These are phyloP conservation scores for Epinephelus malabaricus DNA, from an alignment of 2,797 vertebrate genomes.

Conservation along the genomic window DNA sequence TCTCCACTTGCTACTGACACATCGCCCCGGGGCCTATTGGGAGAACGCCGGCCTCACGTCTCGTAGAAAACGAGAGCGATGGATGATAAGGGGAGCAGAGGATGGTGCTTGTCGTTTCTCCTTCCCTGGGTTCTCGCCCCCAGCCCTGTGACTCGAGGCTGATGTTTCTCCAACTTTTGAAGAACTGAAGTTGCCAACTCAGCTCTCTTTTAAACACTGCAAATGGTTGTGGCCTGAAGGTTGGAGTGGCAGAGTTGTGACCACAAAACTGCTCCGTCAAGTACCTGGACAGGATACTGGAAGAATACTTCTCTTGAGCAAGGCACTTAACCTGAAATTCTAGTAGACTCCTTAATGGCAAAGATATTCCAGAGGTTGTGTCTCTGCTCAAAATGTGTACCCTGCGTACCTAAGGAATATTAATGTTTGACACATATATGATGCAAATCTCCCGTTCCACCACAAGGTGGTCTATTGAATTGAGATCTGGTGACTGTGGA, in stretches of 20 bases:
- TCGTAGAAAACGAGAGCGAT: slow-evolving; percentile 61
- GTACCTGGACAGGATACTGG: slow-evolving; percentile 21
- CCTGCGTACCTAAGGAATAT: neutral
- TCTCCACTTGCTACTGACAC: slow-evolving; percentile 70
- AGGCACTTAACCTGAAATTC: slow-evolving; percentile 12
- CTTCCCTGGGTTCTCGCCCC: slow-evolving; percentile 35
- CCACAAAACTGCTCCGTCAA: slow-evolving; percentile 45
- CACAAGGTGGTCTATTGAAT: too few species aligned
- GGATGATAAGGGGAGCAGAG: slow-evolving; percentile 61
- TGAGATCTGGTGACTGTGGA: too few species aligned
- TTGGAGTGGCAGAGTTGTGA: slow-evolving; percentile 46
- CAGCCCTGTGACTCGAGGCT: slow-evolving; percentile 47
- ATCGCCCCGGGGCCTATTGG: slow-evolving; percentile 65
- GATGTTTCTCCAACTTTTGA: slow-evolving; percentile 62
- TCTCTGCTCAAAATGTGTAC: neutral
- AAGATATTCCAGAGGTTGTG: neutral
- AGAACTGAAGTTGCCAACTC: slow-evolving; percentile 57
- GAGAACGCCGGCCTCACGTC: slow-evolving; percentile 56
- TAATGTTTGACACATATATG: neutral
- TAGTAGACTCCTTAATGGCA: neutral
- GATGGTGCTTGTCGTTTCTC: slow-evolving; percentile 50
- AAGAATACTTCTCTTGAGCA: slow-evolving; percentile 21
- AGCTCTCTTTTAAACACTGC: slow-evolving; percentile 63
- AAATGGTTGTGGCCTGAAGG: slow-evolving; percentile 52
- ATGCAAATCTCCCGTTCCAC: too few species aligned